Evolutionary conservation across 2,888 invertebrate genomes (phyloP).

Genomic region (Philopedon plagiatum): DNA sequence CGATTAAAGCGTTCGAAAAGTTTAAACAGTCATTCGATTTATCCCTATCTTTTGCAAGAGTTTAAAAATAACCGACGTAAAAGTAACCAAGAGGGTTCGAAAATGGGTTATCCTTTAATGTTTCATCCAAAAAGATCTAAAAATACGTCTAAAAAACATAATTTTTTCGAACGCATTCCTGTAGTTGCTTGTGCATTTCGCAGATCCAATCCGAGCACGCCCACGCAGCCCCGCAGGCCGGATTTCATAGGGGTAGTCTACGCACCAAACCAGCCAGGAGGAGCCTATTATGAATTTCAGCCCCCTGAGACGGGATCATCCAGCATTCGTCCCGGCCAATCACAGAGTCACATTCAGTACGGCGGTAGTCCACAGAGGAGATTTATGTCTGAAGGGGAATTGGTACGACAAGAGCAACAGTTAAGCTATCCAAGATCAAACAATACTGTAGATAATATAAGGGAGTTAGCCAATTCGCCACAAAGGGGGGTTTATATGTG

Average conservation of each 20-base stretch:
- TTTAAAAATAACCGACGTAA: constrained; percentile 9
- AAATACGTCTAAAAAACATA: constrained; percentile 1
- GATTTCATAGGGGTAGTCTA: constrained; percentile 85
- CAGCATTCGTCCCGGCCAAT: constrained; percentile 16
- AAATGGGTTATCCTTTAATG: constrained; percentile 4
- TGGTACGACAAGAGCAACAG: constrained; percentile 78
- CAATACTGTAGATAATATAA: constrained; percentile 88
- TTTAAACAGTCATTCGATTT: constrained; percentile 28
- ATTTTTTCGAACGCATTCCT: constrained; percentile 50
- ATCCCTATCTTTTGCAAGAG: constrained; percentile 15
- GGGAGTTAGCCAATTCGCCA: constrained; percentile 90
- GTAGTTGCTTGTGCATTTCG: constrained; percentile 64
- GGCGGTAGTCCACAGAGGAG: constrained; percentile 78
- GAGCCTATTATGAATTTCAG: constrained; percentile 67
- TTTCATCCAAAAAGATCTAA: constrained; percentile 1
- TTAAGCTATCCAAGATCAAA: constrained; percentile 79
- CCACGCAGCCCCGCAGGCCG: constrained; percentile 89
- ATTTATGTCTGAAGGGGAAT: constrained; percentile 87
- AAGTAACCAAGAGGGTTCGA: constrained; percentile 2
- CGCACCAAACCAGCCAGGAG: constrained; percentile 65
- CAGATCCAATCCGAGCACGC: constrained; percentile 94
- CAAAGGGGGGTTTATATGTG: constrained; percentile 86
- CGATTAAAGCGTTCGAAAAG: constrained; percentile 47
- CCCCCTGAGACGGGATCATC: constrained; percentile 56
- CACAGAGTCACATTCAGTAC: constrained; percentile 59